Base-by-base conservation (phyloP, 2,797 vertebrate genomes). In the Pangasius mekongensis region DNA sequence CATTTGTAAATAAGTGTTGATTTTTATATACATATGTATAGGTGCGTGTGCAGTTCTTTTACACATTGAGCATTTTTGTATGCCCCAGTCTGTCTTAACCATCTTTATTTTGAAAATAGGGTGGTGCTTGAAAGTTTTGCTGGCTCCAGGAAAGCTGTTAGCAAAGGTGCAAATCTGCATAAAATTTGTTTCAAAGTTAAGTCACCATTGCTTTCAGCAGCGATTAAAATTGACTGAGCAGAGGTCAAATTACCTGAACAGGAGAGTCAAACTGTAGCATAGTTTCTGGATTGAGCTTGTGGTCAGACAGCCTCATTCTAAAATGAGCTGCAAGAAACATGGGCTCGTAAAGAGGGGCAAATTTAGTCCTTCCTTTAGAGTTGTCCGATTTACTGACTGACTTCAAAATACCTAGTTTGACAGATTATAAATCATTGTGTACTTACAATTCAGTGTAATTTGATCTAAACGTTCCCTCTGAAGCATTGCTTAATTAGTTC, bases 11-110 rank as follows among this genome's bases (percentile, higher is more conserved):
- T 96, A 97, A 71, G 73, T 93, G 89, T 58, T 93, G 88, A 94
- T 95, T 94, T 94, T 95, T 94, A 87, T 87, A 94, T 95, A 94
- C 94, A 94, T 95, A 92, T 96, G 94, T 96, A 96, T 96, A 96
- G 95, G 91, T 95, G 93, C 94, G 92, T 95, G 95, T 96, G 95
- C 93, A 93, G 94, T 90, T 90, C 67, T 91, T 91, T 95, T 95
- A 92, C 92, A 93, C 93, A 88, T 93, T 91, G 52, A 83, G 93
- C 91, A 95, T 95, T 95, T 94, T 94, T 87, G 85, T 94, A 94
- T 94, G 92, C 93, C 93, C 93, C 91, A 92, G 90, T 90, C 92
- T 88, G 92, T 95, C 94, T 92, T 89, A 81, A 82, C 88, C 88
- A 87, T 90, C 89, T 91, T 86, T 90, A 78, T 87, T 84, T 49